These are phyloP conservation scores for Murina feae DNA, from an alignment of 2,113 vertebrate genomes.

Conservation along the genomic window DNA sequence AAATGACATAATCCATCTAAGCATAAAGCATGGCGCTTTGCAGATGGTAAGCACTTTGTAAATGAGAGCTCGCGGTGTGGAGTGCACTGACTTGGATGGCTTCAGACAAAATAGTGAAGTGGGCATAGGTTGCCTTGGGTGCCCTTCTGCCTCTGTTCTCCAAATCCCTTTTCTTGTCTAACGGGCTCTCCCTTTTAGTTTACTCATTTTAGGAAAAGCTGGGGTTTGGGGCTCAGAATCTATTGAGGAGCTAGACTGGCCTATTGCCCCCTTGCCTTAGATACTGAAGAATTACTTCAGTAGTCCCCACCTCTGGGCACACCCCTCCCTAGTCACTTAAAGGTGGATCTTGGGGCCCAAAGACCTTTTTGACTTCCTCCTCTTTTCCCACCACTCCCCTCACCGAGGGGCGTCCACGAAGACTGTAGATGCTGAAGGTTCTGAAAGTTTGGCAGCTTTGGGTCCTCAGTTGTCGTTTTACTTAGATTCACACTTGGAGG, in stretches of 20 bases:
- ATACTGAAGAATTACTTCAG: background rate
- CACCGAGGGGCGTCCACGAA: background rate
- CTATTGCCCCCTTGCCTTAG: background rate
- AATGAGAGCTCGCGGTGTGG: background rate
- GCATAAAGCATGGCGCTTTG: background rate
- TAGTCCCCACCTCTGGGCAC: fast-evolving
- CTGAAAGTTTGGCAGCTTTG: background rate
- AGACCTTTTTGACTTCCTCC: background rate
- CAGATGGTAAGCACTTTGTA: background rate
- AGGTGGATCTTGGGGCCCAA: background rate
- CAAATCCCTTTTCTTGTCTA: background rate
- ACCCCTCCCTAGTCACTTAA: background rate
- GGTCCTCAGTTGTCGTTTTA: background rate
- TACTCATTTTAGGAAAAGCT: background rate
- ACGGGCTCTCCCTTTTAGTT: background rate
- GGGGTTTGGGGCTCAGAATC: background rate
- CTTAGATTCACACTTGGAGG: background rate
- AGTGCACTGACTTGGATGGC: background rate
- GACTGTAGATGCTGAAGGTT: background rate
- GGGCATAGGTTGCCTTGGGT: background rate
- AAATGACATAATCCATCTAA: background rate
- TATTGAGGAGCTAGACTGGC: background rate
- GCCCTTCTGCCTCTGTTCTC: background rate
- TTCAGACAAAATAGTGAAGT: background rate
- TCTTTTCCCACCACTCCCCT: background rate